A percentile compares a stretch with the other conserved stretches of the same genome.
Conservation (phyloP, 2,797 vertebrate species). For the Cossypha caffra region DNA sequence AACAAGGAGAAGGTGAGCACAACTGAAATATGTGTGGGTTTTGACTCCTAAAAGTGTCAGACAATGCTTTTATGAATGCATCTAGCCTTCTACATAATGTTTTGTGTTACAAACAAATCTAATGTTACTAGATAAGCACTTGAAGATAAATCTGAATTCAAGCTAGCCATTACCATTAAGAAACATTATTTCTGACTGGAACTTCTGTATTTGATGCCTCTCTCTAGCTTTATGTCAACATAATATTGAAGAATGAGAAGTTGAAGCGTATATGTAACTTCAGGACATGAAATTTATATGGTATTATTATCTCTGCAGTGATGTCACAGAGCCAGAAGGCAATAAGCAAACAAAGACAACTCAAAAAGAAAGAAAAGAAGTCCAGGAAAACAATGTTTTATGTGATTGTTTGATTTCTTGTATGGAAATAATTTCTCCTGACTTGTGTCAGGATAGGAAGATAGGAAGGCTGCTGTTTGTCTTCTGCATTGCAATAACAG, state of each 20-base stretch:
- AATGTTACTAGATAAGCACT: neutral
- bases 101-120: neutral
- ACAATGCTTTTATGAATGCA: constrained; percentile 18
- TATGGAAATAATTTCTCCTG: neutral
- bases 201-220: neutral
- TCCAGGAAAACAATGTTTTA: neutral
- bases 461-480: neutral
- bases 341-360: neutral
- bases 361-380: neutral
- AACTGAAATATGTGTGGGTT: neutral
- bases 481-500: neutral
- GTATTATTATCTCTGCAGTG: neutral
- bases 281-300: neutral
- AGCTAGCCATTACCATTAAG: neutral
- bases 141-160: neutral
- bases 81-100: neutral
- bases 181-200: neutral
- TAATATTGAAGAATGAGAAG: constrained; percentile 14
- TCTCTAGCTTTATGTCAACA: neutral
- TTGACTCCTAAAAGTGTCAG: constrained; percentile 36
- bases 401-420: neutral
- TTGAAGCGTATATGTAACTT: neutral
- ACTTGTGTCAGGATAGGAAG: neutral
- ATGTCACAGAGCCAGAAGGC: neutral
- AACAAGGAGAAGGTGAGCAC: neutral